These are phyloP conservation scores for Epinotia demarniana DNA, from an alignment of 2,888 invertebrate genomes.

Conservation along the genomic window DNA sequence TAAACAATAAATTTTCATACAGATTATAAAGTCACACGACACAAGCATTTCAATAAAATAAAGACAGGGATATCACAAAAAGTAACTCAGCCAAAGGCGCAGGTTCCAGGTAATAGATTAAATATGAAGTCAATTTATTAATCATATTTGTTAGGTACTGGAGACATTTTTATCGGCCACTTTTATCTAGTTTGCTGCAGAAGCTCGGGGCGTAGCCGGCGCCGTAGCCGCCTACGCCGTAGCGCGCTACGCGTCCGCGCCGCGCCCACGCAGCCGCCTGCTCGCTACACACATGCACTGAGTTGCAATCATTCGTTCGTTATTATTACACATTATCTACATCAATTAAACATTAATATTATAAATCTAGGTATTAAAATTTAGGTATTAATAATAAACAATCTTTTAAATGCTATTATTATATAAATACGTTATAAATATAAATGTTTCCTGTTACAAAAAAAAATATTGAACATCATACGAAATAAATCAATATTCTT, in stretches of 20 bases:
- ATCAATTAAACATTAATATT: conserved; percentile 85
- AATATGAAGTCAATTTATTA: conserved; percentile 84
- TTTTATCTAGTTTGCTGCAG: conserved; percentile 71
- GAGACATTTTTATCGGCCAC: conserved; percentile 74
- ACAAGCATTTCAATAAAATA: conserved; percentile 79
- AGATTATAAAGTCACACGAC: conserved; percentile 71
- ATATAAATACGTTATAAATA: conserved; percentile 86
- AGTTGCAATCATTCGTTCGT: conserved; percentile 76
- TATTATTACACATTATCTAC: conserved; percentile 81
- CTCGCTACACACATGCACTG: conserved; percentile 76
- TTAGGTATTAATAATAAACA: conserved; percentile 86
- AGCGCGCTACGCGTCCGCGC: conserved; percentile 47
- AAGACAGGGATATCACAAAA: conserved; percentile 81
- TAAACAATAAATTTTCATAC: conserved; percentile 72
- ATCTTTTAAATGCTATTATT: conserved; percentile 86
- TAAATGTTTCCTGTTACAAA: conserved; percentile 86
- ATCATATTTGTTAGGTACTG: conserved; percentile 83
- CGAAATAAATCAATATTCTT: conserved; percentile 84
- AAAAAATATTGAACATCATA: conserved; percentile 84
- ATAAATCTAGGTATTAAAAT: conserved; percentile 84
- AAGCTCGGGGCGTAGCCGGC: conserved; percentile 48
- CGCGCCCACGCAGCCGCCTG: conserved; percentile 58
- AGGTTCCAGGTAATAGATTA: conserved; percentile 83
- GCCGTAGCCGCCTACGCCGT: conserved; percentile 47
- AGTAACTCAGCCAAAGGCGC: conserved; percentile 76